These are phyloP conservation scores for Poecilus cupreus DNA, from an alignment of 2,888 invertebrate genomes.

Conservation along the genomic window DNA sequence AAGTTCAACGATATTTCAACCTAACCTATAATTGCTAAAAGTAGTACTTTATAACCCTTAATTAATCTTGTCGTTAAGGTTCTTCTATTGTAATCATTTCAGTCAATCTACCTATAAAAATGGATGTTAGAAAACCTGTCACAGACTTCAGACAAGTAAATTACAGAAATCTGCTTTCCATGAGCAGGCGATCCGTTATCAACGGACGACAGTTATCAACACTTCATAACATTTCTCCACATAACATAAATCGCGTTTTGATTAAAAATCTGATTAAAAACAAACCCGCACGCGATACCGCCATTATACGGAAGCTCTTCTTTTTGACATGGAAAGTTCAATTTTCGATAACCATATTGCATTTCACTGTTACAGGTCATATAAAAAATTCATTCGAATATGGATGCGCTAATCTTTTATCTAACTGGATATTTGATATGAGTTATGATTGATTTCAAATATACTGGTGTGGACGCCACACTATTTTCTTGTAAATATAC, in stretches of 20 bases:
- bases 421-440: neutral
- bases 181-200: neutral
- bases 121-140: neutral
- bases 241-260: conserved; percentile 28
- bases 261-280: conserved; percentile 9
- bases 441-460: neutral
- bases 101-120: neutral
- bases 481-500: no score
- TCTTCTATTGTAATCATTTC: neutral
- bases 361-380: neutral
- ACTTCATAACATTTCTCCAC: conserved; percentile 1
- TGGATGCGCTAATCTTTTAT: neutral
- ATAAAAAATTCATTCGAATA: conserved; percentile 16
- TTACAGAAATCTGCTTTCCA: conserved; percentile 1
- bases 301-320: neutral
- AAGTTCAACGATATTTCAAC: neutral
- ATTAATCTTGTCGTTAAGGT: neutral
- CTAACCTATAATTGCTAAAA: no score
- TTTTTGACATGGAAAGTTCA: conserved; percentile 7
- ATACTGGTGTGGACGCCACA: no score
- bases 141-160: conserved; percentile 11
- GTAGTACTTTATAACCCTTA: neutral
- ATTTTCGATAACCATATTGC: conserved; percentile 10
- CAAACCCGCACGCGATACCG: neutral
- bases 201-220: conserved; percentile 17